Conservation (phyloP, 2,888 invertebrate species). For the Toxonevra muliebris region DNA sequence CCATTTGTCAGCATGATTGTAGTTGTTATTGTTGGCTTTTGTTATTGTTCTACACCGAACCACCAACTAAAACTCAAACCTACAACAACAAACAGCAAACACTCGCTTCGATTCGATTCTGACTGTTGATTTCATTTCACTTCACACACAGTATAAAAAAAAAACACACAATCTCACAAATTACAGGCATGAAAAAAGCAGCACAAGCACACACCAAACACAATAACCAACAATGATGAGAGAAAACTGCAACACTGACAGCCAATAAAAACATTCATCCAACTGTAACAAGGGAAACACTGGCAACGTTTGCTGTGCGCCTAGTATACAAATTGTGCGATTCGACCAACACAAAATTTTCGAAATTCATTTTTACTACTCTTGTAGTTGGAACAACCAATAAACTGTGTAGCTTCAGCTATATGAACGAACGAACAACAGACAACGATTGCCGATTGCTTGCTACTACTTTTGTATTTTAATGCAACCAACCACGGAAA, state of each 20-base stretch:
- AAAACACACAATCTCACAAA: no score
- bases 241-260: constrained; percentile 35
- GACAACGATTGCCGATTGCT: constrained; percentile 21
- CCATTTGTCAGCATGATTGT: no score
- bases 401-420: constrained; percentile 43
- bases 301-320: constrained; percentile 47
- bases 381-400: constrained; percentile 51
- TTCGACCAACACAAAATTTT: constrained; percentile 66
- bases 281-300: constrained; percentile 59
- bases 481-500: constrained; percentile 48
- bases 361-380: constrained; percentile 55
- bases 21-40: no score
- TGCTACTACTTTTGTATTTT: constrained; percentile 17
- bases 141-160: no score
- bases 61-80: no score
- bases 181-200: no score
- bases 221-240: no score
- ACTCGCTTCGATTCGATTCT: no score
- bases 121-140: no score
- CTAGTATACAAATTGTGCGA: constrained; percentile 61
- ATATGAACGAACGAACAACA: constrained; percentile 29
- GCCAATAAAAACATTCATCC: constrained; percentile 63
- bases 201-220: no score
- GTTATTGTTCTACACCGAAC: no score
- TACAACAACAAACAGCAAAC: no score